Conservation (phyloP, 2,888 invertebrate species). For the Melinaea menophilus region DNA sequence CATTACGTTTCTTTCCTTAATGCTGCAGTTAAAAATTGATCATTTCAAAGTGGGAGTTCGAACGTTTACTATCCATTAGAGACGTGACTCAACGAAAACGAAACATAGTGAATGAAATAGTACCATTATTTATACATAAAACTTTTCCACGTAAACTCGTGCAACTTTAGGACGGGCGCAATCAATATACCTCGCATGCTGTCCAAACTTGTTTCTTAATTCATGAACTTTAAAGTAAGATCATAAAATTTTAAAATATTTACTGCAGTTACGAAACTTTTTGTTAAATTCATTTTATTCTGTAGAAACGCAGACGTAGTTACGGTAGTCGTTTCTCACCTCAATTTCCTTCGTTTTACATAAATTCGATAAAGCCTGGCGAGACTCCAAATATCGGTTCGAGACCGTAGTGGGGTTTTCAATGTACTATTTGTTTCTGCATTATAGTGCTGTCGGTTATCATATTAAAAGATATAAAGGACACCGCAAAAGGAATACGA, state of each 20-base stretch:
- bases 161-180: slow-evolving; percentile 23
- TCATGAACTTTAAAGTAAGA: slow-evolving; percentile 26
- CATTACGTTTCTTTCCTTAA: too few species aligned
- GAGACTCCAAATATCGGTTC: slow-evolving; percentile 50
- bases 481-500: slow-evolving; percentile 24
- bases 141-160: slow-evolving; percentile 14
- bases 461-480: slow-evolving; percentile 29
- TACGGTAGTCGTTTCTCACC: slow-evolving; percentile 52
- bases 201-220: slow-evolving; percentile 31
- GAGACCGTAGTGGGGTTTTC: slow-evolving; percentile 35
- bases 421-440: slow-evolving; percentile 40
- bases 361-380: slow-evolving; percentile 67
- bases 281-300: slow-evolving; percentile 29
- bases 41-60: neutral
- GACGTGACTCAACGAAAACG: slow-evolving; percentile 13
- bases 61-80: slow-evolving; percentile 15
- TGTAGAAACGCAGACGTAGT: slow-evolving; percentile 37
- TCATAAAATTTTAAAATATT: slow-evolving; percentile 32
- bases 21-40: slow-evolving; percentile 2
- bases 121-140: slow-evolving; percentile 22
- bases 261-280: slow-evolving; percentile 26
- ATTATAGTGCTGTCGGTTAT: slow-evolving; percentile 37
- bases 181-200: slow-evolving; percentile 31
- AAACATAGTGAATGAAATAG: slow-evolving; percentile 14
- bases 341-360: slow-evolving; percentile 65